Evolutionary conservation across 2,113 vertebrate genomes (phyloP).

Genomic region (Glaucomys volans): DNA sequence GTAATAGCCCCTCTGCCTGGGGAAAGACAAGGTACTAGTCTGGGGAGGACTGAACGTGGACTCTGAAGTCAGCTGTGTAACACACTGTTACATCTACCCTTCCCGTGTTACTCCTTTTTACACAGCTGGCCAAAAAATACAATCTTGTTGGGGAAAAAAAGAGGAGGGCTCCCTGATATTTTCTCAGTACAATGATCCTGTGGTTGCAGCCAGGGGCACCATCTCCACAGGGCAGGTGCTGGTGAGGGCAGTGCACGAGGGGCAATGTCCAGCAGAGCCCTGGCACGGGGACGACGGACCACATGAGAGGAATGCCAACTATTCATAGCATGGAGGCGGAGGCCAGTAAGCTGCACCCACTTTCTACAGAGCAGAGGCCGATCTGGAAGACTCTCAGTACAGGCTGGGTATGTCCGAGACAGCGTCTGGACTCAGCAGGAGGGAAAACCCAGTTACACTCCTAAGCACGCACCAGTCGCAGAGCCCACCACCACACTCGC

Average conservation of each 20-base stretch:
- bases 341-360: neutral
- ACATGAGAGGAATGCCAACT: neutral
- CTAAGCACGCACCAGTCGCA: slow-evolving; percentile 86
- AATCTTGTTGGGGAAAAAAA: neutral
- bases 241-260: neutral
- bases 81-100: neutral
- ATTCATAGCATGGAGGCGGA: neutral
- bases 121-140: neutral
- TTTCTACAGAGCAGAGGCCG: neutral
- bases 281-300: neutral
- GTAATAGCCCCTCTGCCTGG: neutral
- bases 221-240: neutral
- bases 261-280: neutral
- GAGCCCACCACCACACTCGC: slow-evolving; percentile 86
- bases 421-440: neutral
- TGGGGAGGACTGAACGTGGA: neutral
- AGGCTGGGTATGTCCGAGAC: neutral
- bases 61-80: neutral
- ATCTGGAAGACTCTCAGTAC: neutral
- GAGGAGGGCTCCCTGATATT: neutral
- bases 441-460: slow-evolving; percentile 87
- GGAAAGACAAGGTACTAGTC: neutral
- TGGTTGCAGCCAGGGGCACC: neutral
- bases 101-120: neutral
- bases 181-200: neutral